Evolutionary conservation across 2,888 invertebrate species (phyloP).

Genomic region (Chaitophorus viminalis): DNA sequence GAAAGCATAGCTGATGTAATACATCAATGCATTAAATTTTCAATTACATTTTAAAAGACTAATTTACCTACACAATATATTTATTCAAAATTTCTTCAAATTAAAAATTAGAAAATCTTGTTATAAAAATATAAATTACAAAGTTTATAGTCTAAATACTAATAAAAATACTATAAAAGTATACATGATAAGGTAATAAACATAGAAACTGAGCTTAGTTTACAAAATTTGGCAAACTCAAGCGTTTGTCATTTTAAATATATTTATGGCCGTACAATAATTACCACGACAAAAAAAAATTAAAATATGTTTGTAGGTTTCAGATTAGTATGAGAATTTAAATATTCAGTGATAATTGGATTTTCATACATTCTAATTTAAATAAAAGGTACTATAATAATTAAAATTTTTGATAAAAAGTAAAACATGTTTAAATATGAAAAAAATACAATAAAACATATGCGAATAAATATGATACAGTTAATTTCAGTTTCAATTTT

Average conservation of each 20-base stretch:
- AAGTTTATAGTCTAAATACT: not conserved
- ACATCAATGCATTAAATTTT: too few species aligned
- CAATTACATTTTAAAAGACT: not conserved
- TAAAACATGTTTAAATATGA: too few species aligned
- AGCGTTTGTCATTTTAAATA: not conserved
- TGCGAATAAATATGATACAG: too few species aligned
- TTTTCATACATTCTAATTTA: not conserved
- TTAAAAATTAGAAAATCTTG: too few species aligned
- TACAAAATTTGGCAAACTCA: not conserved
- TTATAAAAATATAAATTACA: not conserved
- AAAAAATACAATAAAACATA: too few species aligned
- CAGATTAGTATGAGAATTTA: not conserved
- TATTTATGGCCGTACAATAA: not conserved
- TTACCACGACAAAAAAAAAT: not conserved
- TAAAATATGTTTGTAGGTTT: not conserved
- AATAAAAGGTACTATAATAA: not conserved
- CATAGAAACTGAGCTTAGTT: not conserved
- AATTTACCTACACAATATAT: not conserved
- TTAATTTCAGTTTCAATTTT: too few species aligned
- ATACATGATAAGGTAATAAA: not conserved
- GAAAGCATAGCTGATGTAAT: too few species aligned
- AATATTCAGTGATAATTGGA: not conserved
- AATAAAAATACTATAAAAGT: not conserved
- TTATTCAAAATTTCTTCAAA: not conserved
- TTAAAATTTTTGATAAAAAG: too few species aligned